Base-by-base conservation (phyloP, 2,797 vertebrate species). In the Coregonus ussuriensis region DNA sequence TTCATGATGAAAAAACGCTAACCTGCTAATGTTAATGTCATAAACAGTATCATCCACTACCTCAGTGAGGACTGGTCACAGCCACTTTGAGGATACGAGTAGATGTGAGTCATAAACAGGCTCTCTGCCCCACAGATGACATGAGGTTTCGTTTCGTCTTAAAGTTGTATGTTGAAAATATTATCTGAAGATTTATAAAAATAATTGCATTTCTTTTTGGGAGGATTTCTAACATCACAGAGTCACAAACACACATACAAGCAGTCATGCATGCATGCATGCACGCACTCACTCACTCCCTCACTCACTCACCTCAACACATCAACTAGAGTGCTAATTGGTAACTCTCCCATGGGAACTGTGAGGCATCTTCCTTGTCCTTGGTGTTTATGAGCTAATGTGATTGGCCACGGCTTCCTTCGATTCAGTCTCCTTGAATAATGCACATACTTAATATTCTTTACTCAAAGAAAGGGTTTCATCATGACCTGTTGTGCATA, bases 321-420 rank as follows among this genome's bases (percentile, higher is more conserved):
- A 76, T 88, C 79, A 81, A 76, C 33, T 83, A 83, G 84, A 85
- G 74, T 80, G 81, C 88, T 82, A 90, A 91, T 92, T 91, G 89
- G 88, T 85, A 79, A 78, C 77, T 69, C 82, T 91, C 89, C 89
- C 87, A 74, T 13, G 78, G 86, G 89, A 88, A 80, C 79, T 83
- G 68, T 82, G 83, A 72, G 87, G 85, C 82, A 67, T 90, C 75
- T 79, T 85, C 81, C 77, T 83, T 83, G 87, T 85, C 84, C 89
- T 89, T 79, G 14, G 79, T 87, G 81, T 91, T 91, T 86, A 86
- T 83, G 79, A 62, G 80, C 77, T 89, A 88, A 89, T 86, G 84
- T 74, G 88, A 91, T 90, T 91, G 86, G 68, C 79, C 80, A 86
- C 70, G 75, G 88, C 79, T 86, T 81, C 80, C 78, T 77, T 37